Percentiles rank a stretch among this genome's conserved stretches.
These are phyloP conservation scores for Xiphophorus maculatus DNA, from an alignment of 2,113 vertebrate genomes.

Conservation along the genomic window DNA sequence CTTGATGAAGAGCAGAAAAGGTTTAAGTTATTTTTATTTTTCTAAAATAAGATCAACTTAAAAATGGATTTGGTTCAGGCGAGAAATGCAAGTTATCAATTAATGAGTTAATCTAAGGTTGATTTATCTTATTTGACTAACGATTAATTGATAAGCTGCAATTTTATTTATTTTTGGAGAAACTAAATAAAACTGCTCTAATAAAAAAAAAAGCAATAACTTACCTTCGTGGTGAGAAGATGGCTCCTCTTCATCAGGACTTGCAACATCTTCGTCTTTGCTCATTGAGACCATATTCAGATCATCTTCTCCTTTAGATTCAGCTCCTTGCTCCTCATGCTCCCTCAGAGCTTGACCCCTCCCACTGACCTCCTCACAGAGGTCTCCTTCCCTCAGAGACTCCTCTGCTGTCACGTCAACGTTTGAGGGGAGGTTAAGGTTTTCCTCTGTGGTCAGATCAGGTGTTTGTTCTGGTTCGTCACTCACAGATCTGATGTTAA, in stretches of 20 bases:
- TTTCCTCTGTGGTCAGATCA: conserved; percentile 10
- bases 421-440: conserved; percentile 6
- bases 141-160: too few relatives aligned
- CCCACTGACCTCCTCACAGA: conserved; percentile 28
- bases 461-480: conserved; percentile 21
- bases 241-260: conserved; percentile 22
- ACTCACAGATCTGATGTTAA: conserved; percentile 49
- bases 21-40: too few relatives aligned
- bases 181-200: background rate
- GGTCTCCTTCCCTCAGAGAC: conserved; percentile 12
- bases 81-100: too few relatives aligned
- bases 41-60: too few relatives aligned
- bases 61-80: too few relatives aligned
- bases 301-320: conserved; percentile 22
- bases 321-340: conserved; percentile 6
- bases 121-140: too few relatives aligned
- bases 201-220: background rate
- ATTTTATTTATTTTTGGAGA: background rate
- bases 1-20: background rate
- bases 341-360: conserved; percentile 6
- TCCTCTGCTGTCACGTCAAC: conserved; percentile 30
- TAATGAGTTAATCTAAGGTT: too few relatives aligned
- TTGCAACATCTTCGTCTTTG: conserved; percentile 14
- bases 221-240: conserved; percentile 37
- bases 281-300: background rate